Percentiles rank a stretch among this genome's conserved stretches.
Conservation (phyloP, 2,797 vertebrate species). For the Lacerta agilis region DNA sequence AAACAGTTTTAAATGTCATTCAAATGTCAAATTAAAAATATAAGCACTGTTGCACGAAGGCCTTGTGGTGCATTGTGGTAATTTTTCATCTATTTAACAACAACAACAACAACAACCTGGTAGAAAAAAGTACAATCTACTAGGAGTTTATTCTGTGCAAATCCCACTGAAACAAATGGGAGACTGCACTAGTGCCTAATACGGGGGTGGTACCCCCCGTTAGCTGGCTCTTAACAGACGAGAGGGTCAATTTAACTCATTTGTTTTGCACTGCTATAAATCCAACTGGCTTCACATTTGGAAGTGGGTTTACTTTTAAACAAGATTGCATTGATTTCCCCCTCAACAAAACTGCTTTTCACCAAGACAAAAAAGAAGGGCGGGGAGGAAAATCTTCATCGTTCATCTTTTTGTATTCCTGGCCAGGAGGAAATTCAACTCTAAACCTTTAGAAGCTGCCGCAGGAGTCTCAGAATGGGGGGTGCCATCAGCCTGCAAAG, state of each 20-base stretch:
- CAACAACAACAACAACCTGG: background rate
- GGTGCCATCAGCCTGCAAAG: background rate
- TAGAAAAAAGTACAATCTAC: background rate
- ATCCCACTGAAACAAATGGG: too few species aligned
- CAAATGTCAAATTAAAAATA: background rate
- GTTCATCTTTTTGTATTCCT: background rate
- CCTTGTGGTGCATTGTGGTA: background rate
- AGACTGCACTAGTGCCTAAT: background rate
- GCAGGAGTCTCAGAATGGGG: background rate
- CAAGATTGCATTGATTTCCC: background rate
- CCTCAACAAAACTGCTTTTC: constrained; percentile 10
- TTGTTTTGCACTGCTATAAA: background rate
- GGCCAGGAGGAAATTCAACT: constrained; percentile 22
- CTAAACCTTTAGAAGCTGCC: background rate
- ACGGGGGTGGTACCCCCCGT: background rate
- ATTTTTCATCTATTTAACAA: background rate
- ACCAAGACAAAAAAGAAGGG: background rate
- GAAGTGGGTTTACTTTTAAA: constrained; percentile 1
- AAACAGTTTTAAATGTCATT: background rate
- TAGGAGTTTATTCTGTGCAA: background rate
- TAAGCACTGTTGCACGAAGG: too few species aligned
- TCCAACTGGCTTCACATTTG: background rate
- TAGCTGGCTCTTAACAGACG: background rate
- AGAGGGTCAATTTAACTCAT: background rate
- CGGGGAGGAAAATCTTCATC: background rate